These are phyloP conservation scores for human (Homo sapiens) DNA, from an alignment of 2,113 vertebrate genomes.

Conservation along the genomic window DNA sequence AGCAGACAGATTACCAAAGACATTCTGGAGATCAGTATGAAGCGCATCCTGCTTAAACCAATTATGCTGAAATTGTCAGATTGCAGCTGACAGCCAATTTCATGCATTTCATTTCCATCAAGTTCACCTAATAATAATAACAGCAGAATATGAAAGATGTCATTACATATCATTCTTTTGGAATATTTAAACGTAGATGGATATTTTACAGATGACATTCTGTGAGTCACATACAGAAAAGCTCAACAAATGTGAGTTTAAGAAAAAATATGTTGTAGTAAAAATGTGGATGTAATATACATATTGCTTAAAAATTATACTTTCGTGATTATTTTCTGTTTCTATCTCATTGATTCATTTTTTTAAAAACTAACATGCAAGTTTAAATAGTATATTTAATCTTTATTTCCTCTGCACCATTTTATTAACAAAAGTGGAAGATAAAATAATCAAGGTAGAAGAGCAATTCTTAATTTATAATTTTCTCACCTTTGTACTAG, in stretches of 20 bases:
- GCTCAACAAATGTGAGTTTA: slow-evolving; percentile 15
- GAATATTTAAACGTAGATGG: not conserved
- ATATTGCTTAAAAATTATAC: slow-evolving; percentile 23
- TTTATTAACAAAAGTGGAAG: slow-evolving; percentile 55
- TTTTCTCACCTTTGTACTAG: slow-evolving; percentile 2
- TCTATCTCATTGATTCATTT: slow-evolving; percentile 65
- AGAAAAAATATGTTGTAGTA: not conserved
- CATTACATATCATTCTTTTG: not conserved
- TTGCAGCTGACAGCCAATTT: slow-evolving; percentile 78
- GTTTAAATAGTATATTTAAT: slow-evolving; percentile 32
- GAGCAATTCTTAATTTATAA: slow-evolving; percentile 32
- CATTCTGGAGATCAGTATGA: slow-evolving; percentile 77
- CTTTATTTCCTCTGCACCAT: slow-evolving; percentile 38
- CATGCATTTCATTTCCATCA: slow-evolving; percentile 56
- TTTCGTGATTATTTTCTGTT: not conserved
- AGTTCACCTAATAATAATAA: slow-evolving; percentile 42
- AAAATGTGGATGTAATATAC: slow-evolving; percentile 29
- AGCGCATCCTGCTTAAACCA: slow-evolving; percentile 84
- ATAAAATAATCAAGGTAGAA: slow-evolving; percentile 61
- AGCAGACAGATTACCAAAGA: slow-evolving; percentile 87
- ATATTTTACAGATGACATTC: slow-evolving; percentile 25
- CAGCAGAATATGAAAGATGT: not conserved
- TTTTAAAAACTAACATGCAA: slow-evolving; percentile 47
- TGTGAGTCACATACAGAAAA: not conserved
- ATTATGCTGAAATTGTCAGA: slow-evolving; percentile 84